Evolutionary conservation across 2,888 invertebrate genomes (phyloP).

Genomic region (Phytoseiulus persimilis): DNA sequence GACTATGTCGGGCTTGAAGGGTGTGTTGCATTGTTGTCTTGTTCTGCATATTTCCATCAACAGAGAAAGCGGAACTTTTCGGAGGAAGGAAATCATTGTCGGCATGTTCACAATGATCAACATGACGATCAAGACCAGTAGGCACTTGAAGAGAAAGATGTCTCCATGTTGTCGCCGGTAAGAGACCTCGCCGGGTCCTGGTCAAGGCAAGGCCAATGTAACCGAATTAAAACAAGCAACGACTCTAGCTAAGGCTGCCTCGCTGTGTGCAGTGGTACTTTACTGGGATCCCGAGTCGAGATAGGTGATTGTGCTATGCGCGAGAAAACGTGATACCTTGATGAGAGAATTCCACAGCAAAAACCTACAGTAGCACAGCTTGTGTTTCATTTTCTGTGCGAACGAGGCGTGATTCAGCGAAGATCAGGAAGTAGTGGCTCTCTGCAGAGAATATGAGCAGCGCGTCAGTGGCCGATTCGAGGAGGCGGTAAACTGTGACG

Average conservation of each 20-base stretch:
- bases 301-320: background rate
- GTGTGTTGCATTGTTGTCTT: background rate
- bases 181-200: background rate
- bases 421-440: too few species aligned
- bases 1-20: background rate
- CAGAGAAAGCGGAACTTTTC: background rate
- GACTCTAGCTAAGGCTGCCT: background rate
- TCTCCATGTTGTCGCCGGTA: background rate
- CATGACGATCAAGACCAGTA: background rate
- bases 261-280: background rate
- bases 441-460: too few species aligned
- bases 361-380: background rate
- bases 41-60: background rate
- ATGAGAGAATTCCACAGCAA: background rate
- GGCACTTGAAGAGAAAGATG: background rate
- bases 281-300: background rate
- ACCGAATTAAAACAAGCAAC: background rate
- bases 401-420: background rate
- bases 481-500: too few species aligned
- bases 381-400: background rate
- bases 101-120: background rate
- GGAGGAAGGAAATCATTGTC: background rate
- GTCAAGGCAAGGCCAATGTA: background rate
- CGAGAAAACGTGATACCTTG: background rate
- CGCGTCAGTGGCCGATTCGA: too few species aligned